A percentile compares a stretch with the other conserved stretches of the same genome.
These are phyloP conservation scores for Eublepharis macularius DNA, from an alignment of 2,113 vertebrate genomes.

Conservation along the genomic window DNA sequence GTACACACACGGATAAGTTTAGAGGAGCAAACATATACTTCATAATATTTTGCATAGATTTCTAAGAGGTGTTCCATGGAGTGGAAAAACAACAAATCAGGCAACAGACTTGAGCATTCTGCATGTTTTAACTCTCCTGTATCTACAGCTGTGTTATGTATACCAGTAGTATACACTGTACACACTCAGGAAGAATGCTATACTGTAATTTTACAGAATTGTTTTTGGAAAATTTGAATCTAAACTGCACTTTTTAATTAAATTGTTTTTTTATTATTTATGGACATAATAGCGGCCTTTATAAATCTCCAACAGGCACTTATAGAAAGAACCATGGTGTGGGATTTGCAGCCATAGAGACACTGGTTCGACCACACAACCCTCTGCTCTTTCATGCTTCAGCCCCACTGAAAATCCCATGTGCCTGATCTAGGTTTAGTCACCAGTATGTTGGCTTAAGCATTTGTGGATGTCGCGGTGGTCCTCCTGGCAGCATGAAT, in stretches of 20 bases:
- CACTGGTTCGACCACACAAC: not conserved
- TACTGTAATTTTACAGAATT: not conserved
- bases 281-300: not conserved
- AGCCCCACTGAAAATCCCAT: not conserved
- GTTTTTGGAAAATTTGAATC: not conserved
- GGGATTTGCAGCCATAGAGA: not conserved
- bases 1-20: not conserved
- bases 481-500: not conserved
- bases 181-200: not conserved
- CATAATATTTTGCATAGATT: not conserved
- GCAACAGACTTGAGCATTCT: not conserved
- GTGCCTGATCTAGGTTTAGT: not conserved
- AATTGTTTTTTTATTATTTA: too few species aligned
- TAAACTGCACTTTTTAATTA: not conserved
- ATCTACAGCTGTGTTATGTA: not conserved
- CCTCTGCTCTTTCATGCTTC: not conserved
- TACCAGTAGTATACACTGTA: not conserved
- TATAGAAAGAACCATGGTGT: not conserved
- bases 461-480: not conserved
- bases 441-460: not conserved
- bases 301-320: not conserved
- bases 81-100: slow-evolving; percentile 2
- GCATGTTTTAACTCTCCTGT: not conserved
- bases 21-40: not conserved
- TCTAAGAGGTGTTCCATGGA: not conserved